Evolutionary conservation across 2,113 vertebrate genomes (phyloP).

Genomic region (Syngnathoides biaculeatus): DNA sequence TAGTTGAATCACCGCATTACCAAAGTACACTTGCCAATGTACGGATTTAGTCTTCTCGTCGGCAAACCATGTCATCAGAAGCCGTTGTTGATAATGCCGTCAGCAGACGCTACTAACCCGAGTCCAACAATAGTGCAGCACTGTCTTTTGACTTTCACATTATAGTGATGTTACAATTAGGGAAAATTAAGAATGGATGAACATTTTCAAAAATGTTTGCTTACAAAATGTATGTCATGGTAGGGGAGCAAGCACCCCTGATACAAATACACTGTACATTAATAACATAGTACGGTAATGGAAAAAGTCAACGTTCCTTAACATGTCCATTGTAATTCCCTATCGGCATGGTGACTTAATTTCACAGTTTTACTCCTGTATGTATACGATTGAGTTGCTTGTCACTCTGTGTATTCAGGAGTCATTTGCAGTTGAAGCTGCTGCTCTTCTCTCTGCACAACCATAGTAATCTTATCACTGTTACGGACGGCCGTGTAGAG

Average conservation of each 20-base stretch:
- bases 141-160: no score
- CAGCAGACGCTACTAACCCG: no score
- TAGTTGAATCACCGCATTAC: no score
- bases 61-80: no score
- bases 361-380: conserved; percentile 6
- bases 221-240: no score
- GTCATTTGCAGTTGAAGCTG: conserved; percentile 78
- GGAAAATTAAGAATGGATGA: no score
- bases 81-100: no score
- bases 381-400: background rate
- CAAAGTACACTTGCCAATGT: no score
- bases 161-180: no score
- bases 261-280: background rate
- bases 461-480: conserved; percentile 77
- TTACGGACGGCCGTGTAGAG: conserved; percentile 83
- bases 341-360: background rate
- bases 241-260: background rate
- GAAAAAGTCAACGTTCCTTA: background rate
- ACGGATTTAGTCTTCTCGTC: no score
- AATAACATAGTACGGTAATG: background rate
- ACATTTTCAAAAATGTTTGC: no score
- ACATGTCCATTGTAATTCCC: background rate
- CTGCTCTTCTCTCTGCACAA: conserved; percentile 75
- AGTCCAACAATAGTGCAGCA: no score
- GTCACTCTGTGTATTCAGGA: conserved; percentile 82